Evolutionary conservation across 2,113 vertebrate species (phyloP).

Genomic region (Mola mola): DNA sequence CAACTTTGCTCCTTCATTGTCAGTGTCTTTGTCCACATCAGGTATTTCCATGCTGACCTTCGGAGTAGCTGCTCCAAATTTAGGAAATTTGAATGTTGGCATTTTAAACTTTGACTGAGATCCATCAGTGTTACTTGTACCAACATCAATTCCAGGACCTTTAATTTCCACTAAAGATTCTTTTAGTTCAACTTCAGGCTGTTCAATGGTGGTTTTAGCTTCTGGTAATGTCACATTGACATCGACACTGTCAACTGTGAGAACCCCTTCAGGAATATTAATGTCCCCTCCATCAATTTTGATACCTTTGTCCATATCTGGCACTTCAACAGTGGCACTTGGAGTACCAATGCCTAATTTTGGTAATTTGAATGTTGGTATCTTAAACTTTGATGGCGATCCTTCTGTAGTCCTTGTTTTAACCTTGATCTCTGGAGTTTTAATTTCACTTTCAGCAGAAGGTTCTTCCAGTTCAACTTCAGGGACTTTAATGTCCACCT

Average conservation of each 20-base stretch:
- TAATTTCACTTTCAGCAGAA: slow-evolving; percentile 25
- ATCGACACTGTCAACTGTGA: slow-evolving; percentile 38
- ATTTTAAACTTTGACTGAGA: slow-evolving; percentile 58
- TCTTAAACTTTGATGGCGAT: slow-evolving; percentile 54
- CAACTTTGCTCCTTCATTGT: neutral
- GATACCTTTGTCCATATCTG: too few relatives aligned
- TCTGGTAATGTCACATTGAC: too few relatives aligned
- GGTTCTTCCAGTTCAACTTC: slow-evolving; percentile 23
- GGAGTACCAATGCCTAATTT: slow-evolving; percentile 49
- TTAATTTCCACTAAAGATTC: neutral
- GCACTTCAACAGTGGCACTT: too few relatives aligned
- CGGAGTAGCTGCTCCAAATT: too few relatives aligned
- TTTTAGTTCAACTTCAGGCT: too few relatives aligned
- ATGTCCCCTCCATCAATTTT: too few relatives aligned
- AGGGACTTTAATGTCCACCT: slow-evolving; percentile 28
- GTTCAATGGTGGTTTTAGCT: too few relatives aligned
- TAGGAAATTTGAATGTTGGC: slow-evolving; percentile 41
- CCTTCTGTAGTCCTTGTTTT: slow-evolving; percentile 6
- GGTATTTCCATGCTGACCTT: too few relatives aligned
- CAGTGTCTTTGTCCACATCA: neutral
- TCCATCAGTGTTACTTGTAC: too few relatives aligned
- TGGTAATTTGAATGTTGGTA: slow-evolving; percentile 54
- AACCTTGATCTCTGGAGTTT: slow-evolving; percentile 25
- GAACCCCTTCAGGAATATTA: too few relatives aligned
- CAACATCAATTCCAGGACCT: neutral